Evolutionary conservation across 2,797 vertebrate species (phyloP).

Genomic region (Salarias fasciatus): DNA sequence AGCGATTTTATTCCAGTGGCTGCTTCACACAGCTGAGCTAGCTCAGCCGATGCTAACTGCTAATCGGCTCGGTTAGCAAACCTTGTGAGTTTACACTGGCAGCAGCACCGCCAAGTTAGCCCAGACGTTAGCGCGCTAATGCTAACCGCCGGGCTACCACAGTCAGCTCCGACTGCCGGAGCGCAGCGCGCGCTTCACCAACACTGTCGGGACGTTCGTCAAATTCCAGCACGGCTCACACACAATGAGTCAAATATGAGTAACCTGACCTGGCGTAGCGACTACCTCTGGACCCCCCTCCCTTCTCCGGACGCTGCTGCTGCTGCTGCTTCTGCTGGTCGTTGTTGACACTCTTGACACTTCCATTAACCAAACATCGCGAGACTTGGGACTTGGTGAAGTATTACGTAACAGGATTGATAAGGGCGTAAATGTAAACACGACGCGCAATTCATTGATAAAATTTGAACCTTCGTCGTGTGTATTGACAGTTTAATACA

Average conservation of each 20-base stretch:
- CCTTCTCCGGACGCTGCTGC: conserved; percentile 66
- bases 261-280: conserved; percentile 74
- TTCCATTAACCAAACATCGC: conserved; percentile 71
- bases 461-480: no score
- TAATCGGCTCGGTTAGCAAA: conserved; percentile 47
- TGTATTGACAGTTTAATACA: no score
- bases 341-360: conserved; percentile 80
- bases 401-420: conserved; percentile 67
- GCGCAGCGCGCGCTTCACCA: background rate
- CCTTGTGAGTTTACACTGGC: conserved; percentile 39
- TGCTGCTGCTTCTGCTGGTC: conserved; percentile 47
- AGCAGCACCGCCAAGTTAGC: conserved; percentile 57
- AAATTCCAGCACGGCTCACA: accelerated
- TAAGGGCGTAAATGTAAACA: background rate
- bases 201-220: background rate
- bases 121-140: conserved; percentile 63
- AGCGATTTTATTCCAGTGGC: background rate
- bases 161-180: background rate
- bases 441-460: background rate
- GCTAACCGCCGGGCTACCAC: conserved; percentile 33
- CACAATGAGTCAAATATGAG: conserved; percentile 28
- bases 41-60: conserved; percentile 55
- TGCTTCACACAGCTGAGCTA: conserved; percentile 34
- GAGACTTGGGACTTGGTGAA: conserved; percentile 54
- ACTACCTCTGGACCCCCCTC: conserved; percentile 70